Evolutionary conservation across 2,888 invertebrate genomes (phyloP), one percentile per base, ranked within the genome.

Genomic region (Priapulus caudatus): DNA sequence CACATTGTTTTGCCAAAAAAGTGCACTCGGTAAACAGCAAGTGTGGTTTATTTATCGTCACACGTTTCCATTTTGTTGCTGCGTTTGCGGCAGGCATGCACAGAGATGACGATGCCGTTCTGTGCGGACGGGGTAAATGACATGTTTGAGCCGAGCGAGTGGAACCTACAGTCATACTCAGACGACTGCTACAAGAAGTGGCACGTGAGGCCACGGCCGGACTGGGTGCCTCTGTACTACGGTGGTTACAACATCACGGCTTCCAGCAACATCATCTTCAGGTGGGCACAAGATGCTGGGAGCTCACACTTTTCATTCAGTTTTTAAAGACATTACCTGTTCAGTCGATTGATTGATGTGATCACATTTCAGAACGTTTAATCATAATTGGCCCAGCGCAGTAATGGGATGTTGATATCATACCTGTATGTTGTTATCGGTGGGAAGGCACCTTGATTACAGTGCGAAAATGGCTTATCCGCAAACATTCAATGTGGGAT

Each of bases 21-120:
- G n/a, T n/a, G n/a, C n/a, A n/a, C n/a, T n/a, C n/a, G n/a, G n/a
- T n/a, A n/a, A n/a, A n/a, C n/a, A n/a, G n/a, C n/a, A n/a, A n/a
- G n/a, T n/a, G n/a, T n/a, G n/a, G n/a, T n/a, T n/a, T n/a, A n/a
- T n/a, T n/a, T n/a, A n/a, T n/a, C n/a, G n/a, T n/a, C n/a, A n/a
- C n/a, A n/a, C n/a, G n/a, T n/a, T n/a, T n/a, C n/a, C n/a, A n/a
- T n/a, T n/a, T n/a, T n/a, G n/a, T n/a, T n/a, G n/a, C n/a, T n/a
- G n/a, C n/a, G n/a, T n/a, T n/a, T n/a, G n/a, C n/a, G n/a, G 1
- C 74, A 90, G 83, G 78, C 84, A 0, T 97, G 97, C 67, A 90
- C 91, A 20, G 95, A 98, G 72, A 91, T 97, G 86, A 83, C 92
- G 54, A 91, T 93, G 88, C 95, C 95, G 0, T 81, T 86, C 76